Evolutionary conservation across 2,113 vertebrate genomes (phyloP).

Genomic region (Onychorhynchus coronatus): DNA sequence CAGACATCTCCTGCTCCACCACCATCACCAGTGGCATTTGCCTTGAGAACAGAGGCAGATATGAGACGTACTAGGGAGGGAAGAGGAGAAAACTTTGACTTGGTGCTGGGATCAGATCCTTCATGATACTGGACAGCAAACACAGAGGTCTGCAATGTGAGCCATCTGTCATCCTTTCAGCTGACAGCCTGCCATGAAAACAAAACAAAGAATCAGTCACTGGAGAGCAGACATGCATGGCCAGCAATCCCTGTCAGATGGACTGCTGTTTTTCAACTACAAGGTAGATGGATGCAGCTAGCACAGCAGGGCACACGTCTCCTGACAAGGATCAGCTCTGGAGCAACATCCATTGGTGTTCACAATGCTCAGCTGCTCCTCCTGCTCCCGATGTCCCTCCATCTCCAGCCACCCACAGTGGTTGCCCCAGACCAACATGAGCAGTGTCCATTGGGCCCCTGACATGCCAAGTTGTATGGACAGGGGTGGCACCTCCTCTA

Average conservation of each 20-base stretch:
- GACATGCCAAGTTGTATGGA: rapidly evolving
- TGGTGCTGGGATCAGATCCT: not conserved
- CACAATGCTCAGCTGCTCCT: not conserved
- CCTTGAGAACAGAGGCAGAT: not conserved
- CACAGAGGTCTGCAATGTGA: not conserved
- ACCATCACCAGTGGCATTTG: not conserved
- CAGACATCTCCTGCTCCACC: not conserved
- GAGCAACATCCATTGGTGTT: not conserved
- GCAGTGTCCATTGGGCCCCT: not conserved
- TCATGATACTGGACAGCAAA: not conserved
- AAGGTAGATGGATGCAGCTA: not conserved
- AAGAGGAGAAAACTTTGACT: not conserved
- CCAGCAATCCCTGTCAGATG: not conserved
- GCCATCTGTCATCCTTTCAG: slow-evolving; percentile 20
- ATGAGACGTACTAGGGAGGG: not conserved
- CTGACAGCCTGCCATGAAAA: not conserved
- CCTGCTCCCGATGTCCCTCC: not conserved
- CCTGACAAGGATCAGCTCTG: not conserved
- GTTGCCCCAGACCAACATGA: not conserved
- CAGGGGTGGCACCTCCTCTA: not conserved
- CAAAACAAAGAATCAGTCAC: not conserved
- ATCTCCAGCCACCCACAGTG: not conserved
- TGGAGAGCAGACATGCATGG: not conserved
- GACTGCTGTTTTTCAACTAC: not conserved
- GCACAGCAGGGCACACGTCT: not conserved